These are phyloP conservation scores for Passer montanus DNA, from an alignment of 2,113 vertebrate species.

Conservation along the genomic window DNA sequence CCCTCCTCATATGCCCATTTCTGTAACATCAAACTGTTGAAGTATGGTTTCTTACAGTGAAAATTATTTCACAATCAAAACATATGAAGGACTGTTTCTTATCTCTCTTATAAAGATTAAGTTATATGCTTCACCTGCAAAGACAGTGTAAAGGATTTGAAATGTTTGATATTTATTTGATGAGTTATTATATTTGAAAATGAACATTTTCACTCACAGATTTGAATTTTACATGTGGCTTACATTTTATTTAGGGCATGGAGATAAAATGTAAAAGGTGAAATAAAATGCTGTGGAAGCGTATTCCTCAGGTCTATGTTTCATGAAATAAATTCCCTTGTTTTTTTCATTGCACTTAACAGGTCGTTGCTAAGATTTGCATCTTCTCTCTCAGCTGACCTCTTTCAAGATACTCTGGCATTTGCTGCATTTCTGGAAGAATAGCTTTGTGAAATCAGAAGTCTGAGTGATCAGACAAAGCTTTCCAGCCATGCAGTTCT, in stretches of 20 bases:
- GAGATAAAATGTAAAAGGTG: neutral
- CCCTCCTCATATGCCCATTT: neutral
- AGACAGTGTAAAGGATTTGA: neutral
- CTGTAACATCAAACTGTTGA: neutral
- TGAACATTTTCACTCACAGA: neutral
- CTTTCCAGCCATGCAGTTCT: conserved; percentile 9
- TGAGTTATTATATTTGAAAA: neutral
- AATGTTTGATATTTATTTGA: neutral
- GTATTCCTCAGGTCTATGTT: neutral
- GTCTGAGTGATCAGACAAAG: conserved; percentile 27
- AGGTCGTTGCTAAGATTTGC: conserved; percentile 4
- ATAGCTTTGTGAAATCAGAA: conserved; percentile 32
- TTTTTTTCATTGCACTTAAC: neutral
- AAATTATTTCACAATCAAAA: conserved; percentile 4
- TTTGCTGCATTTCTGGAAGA: conserved; percentile 49
- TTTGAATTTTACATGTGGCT: neutral
- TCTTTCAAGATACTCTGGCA: conserved; percentile 8
- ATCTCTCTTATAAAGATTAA: neutral
- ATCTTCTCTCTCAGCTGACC: conserved; percentile 26
- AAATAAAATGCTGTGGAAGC: neutral
- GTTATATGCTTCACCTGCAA: neutral
- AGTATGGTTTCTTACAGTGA: neutral
- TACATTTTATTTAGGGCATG: neutral
- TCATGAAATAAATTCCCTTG: neutral
- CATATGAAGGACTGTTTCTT: neutral